These are phyloP conservation scores for Cottoperca gobio DNA, from an alignment of 2,797 vertebrate species.

Conservation along the genomic window DNA sequence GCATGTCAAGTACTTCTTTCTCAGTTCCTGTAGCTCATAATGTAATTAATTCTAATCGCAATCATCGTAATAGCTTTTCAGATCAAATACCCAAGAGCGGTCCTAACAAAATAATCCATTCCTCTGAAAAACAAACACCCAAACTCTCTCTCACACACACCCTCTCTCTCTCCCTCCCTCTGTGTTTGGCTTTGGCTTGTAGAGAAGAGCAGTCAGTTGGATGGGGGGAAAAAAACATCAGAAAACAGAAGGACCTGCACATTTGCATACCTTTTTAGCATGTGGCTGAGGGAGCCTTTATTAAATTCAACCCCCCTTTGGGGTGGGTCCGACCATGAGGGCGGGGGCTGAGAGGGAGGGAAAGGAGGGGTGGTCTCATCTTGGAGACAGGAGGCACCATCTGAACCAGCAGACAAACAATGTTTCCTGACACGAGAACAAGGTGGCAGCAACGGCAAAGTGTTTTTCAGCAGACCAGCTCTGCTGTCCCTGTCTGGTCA, in stretches of 20 bases:
- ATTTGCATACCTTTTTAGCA: constrained; percentile 85
- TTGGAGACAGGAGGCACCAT: constrained; percentile 75
- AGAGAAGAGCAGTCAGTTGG: constrained; percentile 70
- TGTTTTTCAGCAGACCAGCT: constrained; percentile 32
- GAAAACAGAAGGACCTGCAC: constrained; percentile 79
- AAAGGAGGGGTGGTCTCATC: constrained; percentile 60
- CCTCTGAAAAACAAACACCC: constrained; percentile 78
- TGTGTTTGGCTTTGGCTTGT: constrained; percentile 60
- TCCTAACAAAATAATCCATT: constrained; percentile 77
- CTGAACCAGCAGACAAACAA: constrained; percentile 75
- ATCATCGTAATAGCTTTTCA: constrained; percentile 81
- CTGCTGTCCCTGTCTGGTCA: constrained; percentile 22
- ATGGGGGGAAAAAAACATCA: constrained; percentile 19
- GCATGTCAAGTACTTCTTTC: constrained; percentile 63
- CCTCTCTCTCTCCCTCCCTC: constrained; percentile 19
- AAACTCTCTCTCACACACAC: constrained; percentile 39
- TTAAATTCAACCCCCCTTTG: constrained; percentile 76
- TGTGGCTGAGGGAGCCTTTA: constrained; percentile 80
- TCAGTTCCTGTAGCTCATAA: constrained; percentile 72
- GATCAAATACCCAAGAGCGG: constrained; percentile 81
- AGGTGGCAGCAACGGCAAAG: constrained; percentile 63
- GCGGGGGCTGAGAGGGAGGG: constrained; percentile 35
- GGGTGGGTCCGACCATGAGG: constrained; percentile 54
- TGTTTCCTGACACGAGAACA: constrained; percentile 71
- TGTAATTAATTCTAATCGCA: constrained; percentile 83